Base-by-base conservation (phyloP, 2,888 invertebrate species). In the Cephus rjabovi region DNA sequence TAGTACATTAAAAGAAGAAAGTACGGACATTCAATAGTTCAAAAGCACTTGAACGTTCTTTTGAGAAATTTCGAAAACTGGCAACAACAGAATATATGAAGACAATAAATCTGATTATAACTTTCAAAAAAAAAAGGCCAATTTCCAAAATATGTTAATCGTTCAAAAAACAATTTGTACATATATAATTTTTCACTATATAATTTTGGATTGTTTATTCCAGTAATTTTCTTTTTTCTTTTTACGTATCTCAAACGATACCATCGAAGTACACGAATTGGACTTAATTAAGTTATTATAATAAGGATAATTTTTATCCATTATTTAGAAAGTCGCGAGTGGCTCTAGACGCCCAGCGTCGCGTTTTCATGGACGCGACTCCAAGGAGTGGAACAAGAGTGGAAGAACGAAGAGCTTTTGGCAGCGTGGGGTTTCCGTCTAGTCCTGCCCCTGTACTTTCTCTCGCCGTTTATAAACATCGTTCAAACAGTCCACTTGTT, bases 401-500 rank as follows among this genome's bases (percentile, higher is more conserved):
- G 56, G 56, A 56, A 56, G 56, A 56, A 56, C 56, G 56, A 56
- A 56, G 79, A 83, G 82, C 82, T 86, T 88, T 85, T 78, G 80
- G 80, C 74, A 81, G 78, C 75, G 80, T 77, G 82, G 80, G 78
- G 82, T 76, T 81, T 79, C 77, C 79, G 71, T 75, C 80, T 78
- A 78, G 77, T 80, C 40, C 80, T 69, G 71, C 85, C 84, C 82
- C 81, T 84, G 80, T 83, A 89, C 91, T 91, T 91, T 91, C 91
- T 91, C 90, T 87, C 86, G 86, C 77, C 86, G 87, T 88, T 90
- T 91, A 91, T 91, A 91, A 90, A 88, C 87, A 87, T 88, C 82
- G 79, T 79, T 83, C 86, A 82, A 88, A 88, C 87, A 86, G 86
- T 82, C 83, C 81, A 81, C 82, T 83, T 86, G 87, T 88, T 90